A percentile compares a stretch with the other conserved stretches of the same genome.
Evolutionary conservation across 2,797 vertebrate genomes (phyloP).

Genomic region (Amblyopsis hoosieri): DNA sequence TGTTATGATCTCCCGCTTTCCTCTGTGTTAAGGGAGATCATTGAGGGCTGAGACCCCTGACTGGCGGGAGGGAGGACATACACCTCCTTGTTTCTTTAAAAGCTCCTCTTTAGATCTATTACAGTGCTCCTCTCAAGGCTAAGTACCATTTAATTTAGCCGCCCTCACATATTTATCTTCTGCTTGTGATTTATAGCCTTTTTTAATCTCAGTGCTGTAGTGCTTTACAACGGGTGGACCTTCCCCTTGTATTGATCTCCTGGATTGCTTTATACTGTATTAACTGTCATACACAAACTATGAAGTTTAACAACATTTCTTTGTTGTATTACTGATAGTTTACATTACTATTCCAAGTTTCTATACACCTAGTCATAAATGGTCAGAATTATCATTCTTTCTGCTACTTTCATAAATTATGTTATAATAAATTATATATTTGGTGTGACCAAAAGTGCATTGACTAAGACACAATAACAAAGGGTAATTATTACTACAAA

Average conservation of each 20-base stretch:
- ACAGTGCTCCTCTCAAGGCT: slow-evolving; percentile 80
- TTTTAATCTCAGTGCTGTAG: slow-evolving; percentile 51
- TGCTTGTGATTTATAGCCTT: slow-evolving; percentile 77
- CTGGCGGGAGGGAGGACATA: slow-evolving; percentile 63
- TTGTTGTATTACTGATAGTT: too few relatives aligned
- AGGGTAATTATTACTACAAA: too few relatives aligned
- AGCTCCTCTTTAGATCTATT: slow-evolving; percentile 76
- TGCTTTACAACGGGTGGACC: slow-evolving; percentile 25
- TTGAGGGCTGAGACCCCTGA: slow-evolving; percentile 72
- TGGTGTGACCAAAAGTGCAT: too few relatives aligned
- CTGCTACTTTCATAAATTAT: too few relatives aligned
- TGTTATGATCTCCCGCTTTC: slow-evolving; percentile 67
- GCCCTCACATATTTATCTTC: slow-evolving; percentile 82
- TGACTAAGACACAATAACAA: too few relatives aligned
- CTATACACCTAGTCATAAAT: too few relatives aligned
- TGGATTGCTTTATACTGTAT: slow-evolving; percentile 19
- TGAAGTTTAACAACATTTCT: too few relatives aligned
- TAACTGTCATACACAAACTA: neutral
- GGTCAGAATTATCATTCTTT: too few relatives aligned
- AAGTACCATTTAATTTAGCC: slow-evolving; percentile 86
- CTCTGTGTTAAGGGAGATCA: slow-evolving; percentile 76
- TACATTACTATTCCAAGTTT: too few relatives aligned
- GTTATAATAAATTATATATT: too few relatives aligned
- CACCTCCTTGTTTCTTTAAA: slow-evolving; percentile 65
- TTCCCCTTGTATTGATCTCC: slow-evolving; percentile 22